Evolutionary conservation across 2,888 invertebrate genomes (phyloP).

Genomic region (Lasiommata megera): DNA sequence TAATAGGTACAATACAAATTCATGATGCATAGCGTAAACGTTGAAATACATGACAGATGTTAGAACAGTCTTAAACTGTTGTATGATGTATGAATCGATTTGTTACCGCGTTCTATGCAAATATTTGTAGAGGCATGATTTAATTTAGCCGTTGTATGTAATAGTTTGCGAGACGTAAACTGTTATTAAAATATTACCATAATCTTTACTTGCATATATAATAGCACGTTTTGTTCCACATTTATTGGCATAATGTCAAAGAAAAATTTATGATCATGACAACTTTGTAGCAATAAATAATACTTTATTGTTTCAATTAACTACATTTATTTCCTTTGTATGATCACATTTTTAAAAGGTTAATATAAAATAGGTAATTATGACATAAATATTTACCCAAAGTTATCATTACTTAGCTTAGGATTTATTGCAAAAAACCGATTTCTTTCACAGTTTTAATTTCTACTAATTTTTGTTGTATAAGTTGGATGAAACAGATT

Average conservation of each 20-base stretch:
- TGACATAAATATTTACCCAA: too few relatives aligned
- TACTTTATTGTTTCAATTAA: background rate
- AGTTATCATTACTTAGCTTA: too few relatives aligned
- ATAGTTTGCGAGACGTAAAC: constrained; percentile 26
- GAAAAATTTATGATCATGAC: constrained; percentile 22
- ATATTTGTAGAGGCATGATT: constrained; percentile 21
- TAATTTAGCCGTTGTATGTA: constrained; percentile 21
- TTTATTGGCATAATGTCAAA: constrained; percentile 21
- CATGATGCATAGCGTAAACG: too few relatives aligned
- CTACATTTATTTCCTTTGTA: background rate
- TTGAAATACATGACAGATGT: background rate
- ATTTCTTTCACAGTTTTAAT: too few relatives aligned
- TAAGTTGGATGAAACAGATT: too few relatives aligned
- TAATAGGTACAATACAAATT: too few relatives aligned
- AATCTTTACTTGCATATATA: constrained; percentile 27
- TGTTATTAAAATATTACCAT: constrained; percentile 31
- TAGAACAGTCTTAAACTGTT: background rate
- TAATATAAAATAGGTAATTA: too few relatives aligned
- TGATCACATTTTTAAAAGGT: background rate
- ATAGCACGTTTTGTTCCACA: constrained; percentile 22
- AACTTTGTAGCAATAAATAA: constrained; percentile 6
- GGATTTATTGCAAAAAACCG: too few relatives aligned
- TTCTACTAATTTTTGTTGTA: too few relatives aligned
- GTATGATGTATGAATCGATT: constrained; percentile 7
- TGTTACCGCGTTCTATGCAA: constrained; percentile 24